Evolutionary conservation across 37 sponge, comb jelly and placozoan genomes (phyloP), one percentile per base, ranked within the genome.

Genomic region (Halisarca cf. caerulea): DNA sequence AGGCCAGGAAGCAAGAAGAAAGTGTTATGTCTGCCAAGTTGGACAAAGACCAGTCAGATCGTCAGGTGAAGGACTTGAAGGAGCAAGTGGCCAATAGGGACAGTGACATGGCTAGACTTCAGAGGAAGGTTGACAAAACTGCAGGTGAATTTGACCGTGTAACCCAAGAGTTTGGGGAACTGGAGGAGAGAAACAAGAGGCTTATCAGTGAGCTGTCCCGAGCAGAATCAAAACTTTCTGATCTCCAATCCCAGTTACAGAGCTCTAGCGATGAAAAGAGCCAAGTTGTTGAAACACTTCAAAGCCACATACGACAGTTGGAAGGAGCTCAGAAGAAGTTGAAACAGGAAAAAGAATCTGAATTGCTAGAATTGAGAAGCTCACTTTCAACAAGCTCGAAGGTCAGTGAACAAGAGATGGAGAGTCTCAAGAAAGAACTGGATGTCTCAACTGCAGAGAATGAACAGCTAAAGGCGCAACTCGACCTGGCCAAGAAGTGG

Each of bases 131-230:
- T 1, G 78, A 39, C 25, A 38, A 75, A 11, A 68, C 45, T 9
- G 37, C 44, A n/a, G 18, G 20, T 5, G 51, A 6, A 75, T 24
- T 39, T 75, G 78, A 9, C 1, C 35, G 39, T 40, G 24, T n/a
- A 27, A 36, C 44, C 1, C 37, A 32, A 75, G 51, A 45, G 39
- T 24, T 2, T 75, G 6, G 39, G 2, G 44, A 45, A 33, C 64
- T 87, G 23, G 83, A 87, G 21, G 64, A 23, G 0, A 68, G 51
- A 51, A 86, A 54, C 23, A 80, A 60, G 45, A 38, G 72, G 47
- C 78, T 58, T 39, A 32, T 33, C 28, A 25, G 35, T 8, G 69
- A 68, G 34, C 34, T 68, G 32, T 68, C 69, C 15, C 0, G 33
- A 27, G 69, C 69, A 32, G 69, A 68, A 68, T n/a, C 69, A n/a